A percentile compares a stretch with the other conserved stretches of the same genome.
phyloP scores from a whole-genome alignment of 2,888 invertebrate genomes.

The Thymelicus acteon region DNA sequence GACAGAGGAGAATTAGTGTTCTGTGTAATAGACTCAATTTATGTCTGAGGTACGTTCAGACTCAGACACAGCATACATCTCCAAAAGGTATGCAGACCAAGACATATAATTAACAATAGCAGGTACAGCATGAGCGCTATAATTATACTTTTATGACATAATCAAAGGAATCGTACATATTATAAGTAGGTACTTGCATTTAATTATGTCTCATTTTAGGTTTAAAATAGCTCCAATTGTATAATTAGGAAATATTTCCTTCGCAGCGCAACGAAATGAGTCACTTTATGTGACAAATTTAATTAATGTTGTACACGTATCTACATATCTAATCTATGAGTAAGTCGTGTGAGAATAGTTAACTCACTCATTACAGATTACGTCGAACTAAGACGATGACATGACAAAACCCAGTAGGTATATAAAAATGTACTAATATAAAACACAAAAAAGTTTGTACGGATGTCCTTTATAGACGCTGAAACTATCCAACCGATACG shows the following conservation, averaged over 20 bases:
- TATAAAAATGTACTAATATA: too few relatives aligned
- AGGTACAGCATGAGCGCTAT: neutral
- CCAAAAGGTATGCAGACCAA: conserved; percentile 19
- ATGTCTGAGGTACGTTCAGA: conserved; percentile 15
- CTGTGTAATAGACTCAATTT: conserved; percentile 28
- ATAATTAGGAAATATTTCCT: neutral
- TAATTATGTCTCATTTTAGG: neutral
- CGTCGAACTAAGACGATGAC: too few relatives aligned
- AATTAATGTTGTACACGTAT: too few relatives aligned
- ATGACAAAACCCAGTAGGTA: too few relatives aligned
- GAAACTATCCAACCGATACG: too few relatives aligned
- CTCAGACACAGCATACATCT: conserved; percentile 20
- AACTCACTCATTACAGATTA: too few relatives aligned
- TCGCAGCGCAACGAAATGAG: neutral
- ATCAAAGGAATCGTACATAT: neutral
- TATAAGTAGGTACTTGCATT: neutral
- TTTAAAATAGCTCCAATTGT: neutral
- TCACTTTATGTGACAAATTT: neutral
- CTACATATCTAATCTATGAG: too few relatives aligned
- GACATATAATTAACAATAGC: conserved; percentile 3
- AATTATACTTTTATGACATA: neutral
- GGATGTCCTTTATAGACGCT: too few relatives aligned
- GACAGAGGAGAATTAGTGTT: conserved; percentile 26
- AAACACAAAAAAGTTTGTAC: too few relatives aligned
- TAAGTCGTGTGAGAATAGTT: too few relatives aligned